Evolutionary conservation across 2,797 vertebrate species (phyloP).

Genomic region (Epinephelus awoara): DNA sequence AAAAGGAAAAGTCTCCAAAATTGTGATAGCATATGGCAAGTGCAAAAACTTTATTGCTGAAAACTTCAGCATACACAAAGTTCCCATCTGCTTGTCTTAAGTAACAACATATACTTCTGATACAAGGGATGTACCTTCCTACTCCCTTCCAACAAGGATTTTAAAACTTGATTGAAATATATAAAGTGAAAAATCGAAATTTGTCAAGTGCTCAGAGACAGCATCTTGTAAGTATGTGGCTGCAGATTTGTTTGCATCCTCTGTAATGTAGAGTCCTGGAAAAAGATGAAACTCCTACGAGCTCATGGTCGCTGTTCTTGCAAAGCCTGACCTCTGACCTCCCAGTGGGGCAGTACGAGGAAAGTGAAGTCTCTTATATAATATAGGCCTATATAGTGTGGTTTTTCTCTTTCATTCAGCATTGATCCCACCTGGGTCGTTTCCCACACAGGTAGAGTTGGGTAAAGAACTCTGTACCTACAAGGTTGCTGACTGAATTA

Average conservation of each 20-base stretch:
- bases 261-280: slow-evolving; percentile 23
- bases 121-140: neutral
- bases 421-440: neutral
- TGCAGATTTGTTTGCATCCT: slow-evolving; percentile 8
- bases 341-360: neutral
- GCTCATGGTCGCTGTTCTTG: slow-evolving; percentile 4
- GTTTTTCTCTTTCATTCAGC: too few species aligned
- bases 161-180: slow-evolving; percentile 8
- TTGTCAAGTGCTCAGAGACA: neutral
- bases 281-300: slow-evolving; percentile 19
- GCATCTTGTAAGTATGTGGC: neutral
- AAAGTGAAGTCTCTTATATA: slow-evolving; percentile 7
- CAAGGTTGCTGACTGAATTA: too few species aligned
- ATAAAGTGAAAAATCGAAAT: neutral
- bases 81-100: slow-evolving; percentile 48
- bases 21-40: slow-evolving; percentile 13
- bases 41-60: slow-evolving; percentile 21
- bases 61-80: slow-evolving; percentile 30
- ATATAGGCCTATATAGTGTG: neutral
- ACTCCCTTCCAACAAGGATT: slow-evolving; percentile 13
- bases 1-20: slow-evolving; percentile 1
- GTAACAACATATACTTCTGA: slow-evolving; percentile 14
- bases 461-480: too few species aligned
- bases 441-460: neutral
- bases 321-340: slow-evolving; percentile 31